These are phyloP conservation scores for Mola mola DNA, from an alignment of 2,113 vertebrate genomes.

Conservation along the genomic window DNA sequence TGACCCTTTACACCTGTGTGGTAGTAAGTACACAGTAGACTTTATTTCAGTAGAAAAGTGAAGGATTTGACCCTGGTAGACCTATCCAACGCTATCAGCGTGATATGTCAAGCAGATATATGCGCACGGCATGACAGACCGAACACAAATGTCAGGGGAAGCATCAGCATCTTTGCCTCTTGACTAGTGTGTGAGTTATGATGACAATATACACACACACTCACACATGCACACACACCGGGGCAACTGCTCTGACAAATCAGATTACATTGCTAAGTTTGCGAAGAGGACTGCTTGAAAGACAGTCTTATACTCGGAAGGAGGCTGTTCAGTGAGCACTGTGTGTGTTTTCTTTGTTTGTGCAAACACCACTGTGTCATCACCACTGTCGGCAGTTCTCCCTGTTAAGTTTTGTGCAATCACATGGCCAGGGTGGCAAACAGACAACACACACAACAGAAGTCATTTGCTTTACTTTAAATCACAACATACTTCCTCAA, in stretches of 20 bases:
- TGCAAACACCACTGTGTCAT: constrained; percentile 8
- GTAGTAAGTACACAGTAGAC: not conserved
- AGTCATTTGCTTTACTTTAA: not conserved
- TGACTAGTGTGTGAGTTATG: not conserved
- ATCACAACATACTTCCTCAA: too few species aligned
- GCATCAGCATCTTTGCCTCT: not conserved
- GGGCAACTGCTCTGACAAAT: constrained; percentile 1
- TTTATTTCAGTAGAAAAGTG: constrained; percentile 4
- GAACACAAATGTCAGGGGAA: constrained; percentile 3
- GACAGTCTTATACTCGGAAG: not conserved
- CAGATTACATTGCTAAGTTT: constrained; percentile 20
- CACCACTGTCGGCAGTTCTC: constrained; percentile 52
- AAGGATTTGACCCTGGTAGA: constrained; percentile 12
- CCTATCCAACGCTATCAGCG: too few species aligned
- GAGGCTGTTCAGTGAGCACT: constrained; percentile 25
- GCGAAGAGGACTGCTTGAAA: not conserved
- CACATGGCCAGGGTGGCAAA: constrained; percentile 43
- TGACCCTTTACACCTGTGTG: not conserved
- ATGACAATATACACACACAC: not conserved
- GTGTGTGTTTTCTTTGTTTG: constrained; percentile 24
- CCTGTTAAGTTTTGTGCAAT: constrained; percentile 46
- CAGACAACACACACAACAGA: not conserved
- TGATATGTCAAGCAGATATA: too few species aligned
- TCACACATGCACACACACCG: too few species aligned
- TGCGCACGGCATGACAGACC: not conserved